Base-by-base conservation (phyloP, 2,888 invertebrate genomes). In the Tipula helvola region DNA sequence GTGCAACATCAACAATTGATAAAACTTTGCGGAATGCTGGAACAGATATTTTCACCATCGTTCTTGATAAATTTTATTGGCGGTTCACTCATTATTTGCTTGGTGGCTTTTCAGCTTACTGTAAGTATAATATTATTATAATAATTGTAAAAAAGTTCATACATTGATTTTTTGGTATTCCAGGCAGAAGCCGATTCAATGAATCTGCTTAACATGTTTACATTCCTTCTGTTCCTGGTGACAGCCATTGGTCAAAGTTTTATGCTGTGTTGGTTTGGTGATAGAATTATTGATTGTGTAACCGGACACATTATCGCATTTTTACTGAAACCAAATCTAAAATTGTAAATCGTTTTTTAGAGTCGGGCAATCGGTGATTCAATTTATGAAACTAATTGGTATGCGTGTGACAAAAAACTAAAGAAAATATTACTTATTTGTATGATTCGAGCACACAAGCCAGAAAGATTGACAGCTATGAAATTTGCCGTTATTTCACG, bases 31-130 rank as follows among this genome's bases (percentile, higher is more conserved):
- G 87, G 88, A 5, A 86, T 89, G 0, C 88, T 90, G 36, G 90
- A 90, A 85, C 87, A 89, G 1, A 89, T 90, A 3, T 91, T 91
- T 86, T 90, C 90, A 0, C 87, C 90, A 3, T 89, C 90, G 3
- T 87, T 91, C 71, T 87, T 91, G 12, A 89, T 89, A 86, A 91
- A 90, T 87, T 90, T 91, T 86, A 87, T 89, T 4, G 89, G 90
- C n/a, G 90, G 90, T 0, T 89, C 90, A 0, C 89, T 90, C 71
- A 89, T 89, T 41, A 90, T 91, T 87, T 91, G 91, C 88, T 89
- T 91, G 44, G 88, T 90, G 87, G 90, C 90, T 12, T 90, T 91
- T 86, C 90, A 90, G 87, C 88, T 90, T 87, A 90, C 90, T 5
- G 47, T 47, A 47, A 13, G 13, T 47, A 44, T 39, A 39, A 28